Percentiles rank a stretch among this genome's conserved stretches.
These are phyloP conservation scores for Lagopus leucura DNA, from an alignment of 2,113 vertebrate genomes.

Conservation along the genomic window DNA sequence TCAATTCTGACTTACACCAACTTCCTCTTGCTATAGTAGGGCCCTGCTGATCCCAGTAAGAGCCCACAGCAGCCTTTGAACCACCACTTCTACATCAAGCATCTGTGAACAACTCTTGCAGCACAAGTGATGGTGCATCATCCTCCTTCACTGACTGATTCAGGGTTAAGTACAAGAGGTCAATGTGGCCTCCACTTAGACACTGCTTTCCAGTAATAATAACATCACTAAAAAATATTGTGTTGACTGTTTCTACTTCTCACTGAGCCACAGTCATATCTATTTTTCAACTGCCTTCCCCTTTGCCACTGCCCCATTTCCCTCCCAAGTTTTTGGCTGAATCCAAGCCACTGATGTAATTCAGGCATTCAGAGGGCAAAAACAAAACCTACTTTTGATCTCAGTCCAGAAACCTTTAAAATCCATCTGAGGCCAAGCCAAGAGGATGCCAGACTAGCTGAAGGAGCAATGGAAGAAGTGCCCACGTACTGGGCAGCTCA, in stretches of 20 bases:
- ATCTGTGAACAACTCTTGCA: not conserved
- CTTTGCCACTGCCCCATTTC: constrained; percentile 22
- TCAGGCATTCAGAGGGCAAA: constrained; percentile 14
- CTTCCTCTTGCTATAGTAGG: not conserved
- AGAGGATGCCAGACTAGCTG: not conserved
- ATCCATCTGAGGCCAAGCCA: not conserved
- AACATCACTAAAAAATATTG: not conserved
- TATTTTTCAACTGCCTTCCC: constrained; percentile 26
- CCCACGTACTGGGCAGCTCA: not conserved
- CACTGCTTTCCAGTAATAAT: constrained; percentile 1
- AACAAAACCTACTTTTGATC: constrained; percentile 51
- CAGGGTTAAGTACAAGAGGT: not conserved
- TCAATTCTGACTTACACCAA: not conserved
- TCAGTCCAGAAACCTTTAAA: constrained; percentile 10
- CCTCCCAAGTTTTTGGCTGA: constrained; percentile 27
- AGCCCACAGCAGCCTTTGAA: not conserved
- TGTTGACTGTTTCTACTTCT: not conserved
- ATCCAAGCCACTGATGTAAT: constrained; percentile 28
- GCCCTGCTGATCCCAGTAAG: not conserved
- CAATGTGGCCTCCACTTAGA: not conserved
- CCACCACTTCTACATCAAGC: not conserved
- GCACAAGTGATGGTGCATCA: not conserved
- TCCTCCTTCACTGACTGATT: not conserved
- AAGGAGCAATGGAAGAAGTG: not conserved
- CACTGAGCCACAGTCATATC: not conserved